Evolutionary conservation across 2,888 invertebrate genomes (phyloP), one percentile per base, ranked within the genome.

Genomic region (Thymelicus acteon): DNA sequence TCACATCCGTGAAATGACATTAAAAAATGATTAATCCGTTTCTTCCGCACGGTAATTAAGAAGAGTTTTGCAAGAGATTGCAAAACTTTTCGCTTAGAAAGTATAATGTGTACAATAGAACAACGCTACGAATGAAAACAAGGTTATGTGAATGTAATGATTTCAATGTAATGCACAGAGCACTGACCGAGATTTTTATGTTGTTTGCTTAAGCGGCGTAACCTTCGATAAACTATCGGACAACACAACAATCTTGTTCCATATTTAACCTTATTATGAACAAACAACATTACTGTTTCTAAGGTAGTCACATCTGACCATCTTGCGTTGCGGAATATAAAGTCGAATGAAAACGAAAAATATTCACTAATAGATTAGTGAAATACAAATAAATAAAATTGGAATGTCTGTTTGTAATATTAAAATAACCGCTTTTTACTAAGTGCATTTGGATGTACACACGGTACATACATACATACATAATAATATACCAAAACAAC

Each of bases 81-180:
- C 64, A 64, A 70, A 69, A 69, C 40, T 64, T 69, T 70, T 64
- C 64, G 70, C 60, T 70, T 70, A 70, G 70, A 64, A 70, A 70
- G 64, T 60, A 31, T 60, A 54, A 31, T 69, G 63, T 47, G 68
- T 49, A 44, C 63, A 48, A 31, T 52, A 64, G 60, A 63, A 58
- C 48, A 48, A 58, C 69, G 58, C 40, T 63, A 19, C 60, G 47
- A 70, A 58, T 44, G 19, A 58, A 48, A 62, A 64, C 70, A 70
- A 70, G 70, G 70, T 70, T 70, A 70, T 64, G 48, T 63, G 70
- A 70, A 64, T 49, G 70, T 49, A 70, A 63, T 58, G 62, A 62
- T 61, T 61, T 52, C 60, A 44, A 40, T 44, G 60, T 40, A 48
- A 68, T 61, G 61, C 52, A 63, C 58, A 58, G 69, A 49, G 64